A percentile compares a stretch with the other conserved stretches of the same genome.
Evolutionary conservation across 2,113 vertebrate genomes (phyloP).

Genomic region (Dicrurus megarhynchus): DNA sequence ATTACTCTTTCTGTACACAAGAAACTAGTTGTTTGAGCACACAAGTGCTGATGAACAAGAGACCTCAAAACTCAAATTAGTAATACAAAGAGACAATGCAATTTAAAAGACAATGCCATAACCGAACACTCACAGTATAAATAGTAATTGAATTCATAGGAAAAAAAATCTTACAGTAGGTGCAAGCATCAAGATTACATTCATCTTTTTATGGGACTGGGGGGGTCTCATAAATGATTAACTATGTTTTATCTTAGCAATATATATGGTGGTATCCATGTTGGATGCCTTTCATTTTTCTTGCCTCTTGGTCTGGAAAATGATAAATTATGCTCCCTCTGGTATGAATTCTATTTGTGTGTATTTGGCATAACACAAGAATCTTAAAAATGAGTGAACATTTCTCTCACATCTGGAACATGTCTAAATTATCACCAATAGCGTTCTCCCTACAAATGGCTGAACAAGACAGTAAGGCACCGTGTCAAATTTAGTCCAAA

Average conservation of each 20-base stretch:
- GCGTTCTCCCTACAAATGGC: background rate
- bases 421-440: slow-evolving; percentile 23
- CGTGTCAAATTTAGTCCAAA: background rate
- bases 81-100: background rate
- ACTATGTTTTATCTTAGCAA: background rate
- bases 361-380: slow-evolving; percentile 3
- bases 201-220: background rate
- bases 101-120: background rate
- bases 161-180: background rate
- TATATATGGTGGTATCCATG: background rate
- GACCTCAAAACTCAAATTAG: background rate
- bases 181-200: background rate
- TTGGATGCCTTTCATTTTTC: slow-evolving; percentile 7
- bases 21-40: background rate
- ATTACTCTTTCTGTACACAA: background rate
- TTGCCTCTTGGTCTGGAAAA: background rate
- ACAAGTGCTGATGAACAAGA: background rate
- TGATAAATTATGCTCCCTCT: background rate
- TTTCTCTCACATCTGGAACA: slow-evolving; percentile 29
- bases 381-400: slow-evolving; percentile 26
- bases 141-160: background rate
- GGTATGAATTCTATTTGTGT: background rate
- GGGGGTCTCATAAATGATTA: background rate
- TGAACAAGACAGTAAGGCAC: background rate
- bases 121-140: background rate